A percentile compares a stretch with the other conserved stretches of the same genome.
phyloP scores from a whole-genome alignment of 2,797 vertebrate genomes.

The Argentina silus region DNA sequence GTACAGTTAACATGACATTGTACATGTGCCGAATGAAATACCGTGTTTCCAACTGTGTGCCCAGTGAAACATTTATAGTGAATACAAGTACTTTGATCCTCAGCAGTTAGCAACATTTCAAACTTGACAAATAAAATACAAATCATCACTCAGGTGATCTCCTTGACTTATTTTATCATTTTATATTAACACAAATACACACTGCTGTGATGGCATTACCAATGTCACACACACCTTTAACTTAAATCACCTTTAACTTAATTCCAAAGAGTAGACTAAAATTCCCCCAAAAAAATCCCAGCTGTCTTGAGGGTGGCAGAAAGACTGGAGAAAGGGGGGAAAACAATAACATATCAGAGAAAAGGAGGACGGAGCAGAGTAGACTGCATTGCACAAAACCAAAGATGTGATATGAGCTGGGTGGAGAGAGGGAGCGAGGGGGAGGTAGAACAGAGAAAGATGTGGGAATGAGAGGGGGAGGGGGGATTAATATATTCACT shows the following conservation, averaged over 20 bases:
- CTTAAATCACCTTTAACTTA: no score
- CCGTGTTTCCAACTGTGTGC: not conserved
- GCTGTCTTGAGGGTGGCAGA: not conserved
- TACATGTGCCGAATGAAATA: no score
- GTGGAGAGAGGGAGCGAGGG: not conserved
- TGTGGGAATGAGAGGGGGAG: not conserved
- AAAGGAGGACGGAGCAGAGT: not conserved
- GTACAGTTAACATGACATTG: not conserved
- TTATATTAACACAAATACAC: not conserved
- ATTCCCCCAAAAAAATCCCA: not conserved
- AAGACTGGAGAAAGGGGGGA: constrained; percentile 27
- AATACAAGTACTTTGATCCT: not conserved
- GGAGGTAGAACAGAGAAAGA: constrained; percentile 8
- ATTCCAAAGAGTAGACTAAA: not conserved
- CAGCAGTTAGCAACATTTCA: not conserved
- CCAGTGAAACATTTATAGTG: not conserved
- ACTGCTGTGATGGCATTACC: not conserved
- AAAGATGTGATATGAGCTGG: not conserved
- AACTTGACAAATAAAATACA: not conserved
- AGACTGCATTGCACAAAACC: constrained; percentile 12
- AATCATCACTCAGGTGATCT: no score
- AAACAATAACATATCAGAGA: not conserved
- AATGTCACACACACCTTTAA: no score
- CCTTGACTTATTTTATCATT: no score
- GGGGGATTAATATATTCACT: constrained; percentile 40